Conservation (phyloP, 2,888 invertebrate species). For the Fragum sueziense region DNA sequence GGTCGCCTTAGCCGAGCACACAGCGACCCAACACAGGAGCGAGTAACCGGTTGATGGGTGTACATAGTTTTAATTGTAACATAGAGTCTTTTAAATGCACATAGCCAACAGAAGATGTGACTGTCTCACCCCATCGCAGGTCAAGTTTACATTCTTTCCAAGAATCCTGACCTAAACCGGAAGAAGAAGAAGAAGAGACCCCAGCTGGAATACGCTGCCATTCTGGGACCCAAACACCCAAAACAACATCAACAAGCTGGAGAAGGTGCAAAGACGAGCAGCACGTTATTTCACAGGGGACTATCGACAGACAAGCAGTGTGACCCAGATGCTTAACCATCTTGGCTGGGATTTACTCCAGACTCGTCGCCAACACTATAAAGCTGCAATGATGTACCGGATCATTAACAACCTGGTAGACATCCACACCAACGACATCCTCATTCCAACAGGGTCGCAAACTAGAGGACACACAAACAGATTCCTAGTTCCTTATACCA, state of each 20-base stretch:
- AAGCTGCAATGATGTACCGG: conserved; percentile 35
- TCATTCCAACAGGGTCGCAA: background rate
- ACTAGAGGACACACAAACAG: conserved; percentile 29
- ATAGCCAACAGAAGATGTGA: too few species aligned
- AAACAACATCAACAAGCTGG: conserved; percentile 29
- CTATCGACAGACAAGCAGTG: conserved; percentile 40
- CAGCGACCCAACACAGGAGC: too few species aligned
- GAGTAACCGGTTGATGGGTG: too few species aligned
- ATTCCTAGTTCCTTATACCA: conserved; percentile 21
- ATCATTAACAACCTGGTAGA: conserved; percentile 8
- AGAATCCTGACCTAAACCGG: too few species aligned
- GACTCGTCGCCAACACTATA: conserved; percentile 12
- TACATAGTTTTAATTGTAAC: too few species aligned
- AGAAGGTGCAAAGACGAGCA: conserved; percentile 45
- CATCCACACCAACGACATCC: conserved; percentile 1
- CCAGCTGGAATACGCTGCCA: conserved; percentile 42
- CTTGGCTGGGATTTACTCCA: conserved; percentile 25
- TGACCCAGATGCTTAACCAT: conserved; percentile 35
- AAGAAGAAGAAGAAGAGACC: too few species aligned
- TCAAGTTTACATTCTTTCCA: too few species aligned
- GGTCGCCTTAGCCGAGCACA: too few species aligned
- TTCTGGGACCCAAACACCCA: conserved; percentile 39
- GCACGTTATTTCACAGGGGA: conserved; percentile 33
- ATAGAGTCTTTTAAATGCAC: too few species aligned
- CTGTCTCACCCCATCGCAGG: too few species aligned